phyloP scores from a whole-genome alignment of 2,113 vertebrate genomes.

The Glaucomys volans region DNA sequence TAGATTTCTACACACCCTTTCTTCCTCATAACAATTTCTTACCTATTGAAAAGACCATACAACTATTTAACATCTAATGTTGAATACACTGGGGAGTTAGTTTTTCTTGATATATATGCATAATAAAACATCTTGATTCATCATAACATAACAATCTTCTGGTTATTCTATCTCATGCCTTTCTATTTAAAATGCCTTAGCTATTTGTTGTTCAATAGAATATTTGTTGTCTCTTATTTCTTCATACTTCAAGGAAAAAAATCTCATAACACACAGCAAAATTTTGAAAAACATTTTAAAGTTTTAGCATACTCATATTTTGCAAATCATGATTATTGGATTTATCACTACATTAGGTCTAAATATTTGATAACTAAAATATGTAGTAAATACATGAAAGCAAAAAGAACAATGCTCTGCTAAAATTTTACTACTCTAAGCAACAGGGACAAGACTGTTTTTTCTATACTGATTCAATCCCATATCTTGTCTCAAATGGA shows the following conservation, averaged over 20 bases:
- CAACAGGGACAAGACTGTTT: not conserved
- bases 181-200: constrained; percentile 54
- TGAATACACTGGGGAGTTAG: not conserved
- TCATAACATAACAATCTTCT: constrained; percentile 5
- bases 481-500: not conserved
- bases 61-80: constrained; percentile 7
- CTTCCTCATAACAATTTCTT: constrained; percentile 30
- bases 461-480: not conserved
- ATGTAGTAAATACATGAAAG: not conserved
- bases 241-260: constrained; percentile 38
- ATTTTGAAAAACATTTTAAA: not conserved
- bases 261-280: not conserved
- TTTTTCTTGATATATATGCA: not conserved
- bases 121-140: constrained; percentile 47
- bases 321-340: not conserved
- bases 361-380: not conserved
- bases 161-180: not conserved
- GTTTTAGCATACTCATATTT: not conserved
- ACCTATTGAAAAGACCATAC: constrained; percentile 30
- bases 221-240: constrained; percentile 24
- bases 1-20: not conserved
- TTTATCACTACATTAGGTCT: not conserved
- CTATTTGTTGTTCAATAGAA: constrained; percentile 24
- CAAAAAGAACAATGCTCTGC: not conserved
- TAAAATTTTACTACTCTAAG: not conserved